Percentiles rank a stretch among this genome's conserved stretches.
Conservation (phyloP, 2,797 vertebrate species). For the Rhyacichthys aspro region DNA sequence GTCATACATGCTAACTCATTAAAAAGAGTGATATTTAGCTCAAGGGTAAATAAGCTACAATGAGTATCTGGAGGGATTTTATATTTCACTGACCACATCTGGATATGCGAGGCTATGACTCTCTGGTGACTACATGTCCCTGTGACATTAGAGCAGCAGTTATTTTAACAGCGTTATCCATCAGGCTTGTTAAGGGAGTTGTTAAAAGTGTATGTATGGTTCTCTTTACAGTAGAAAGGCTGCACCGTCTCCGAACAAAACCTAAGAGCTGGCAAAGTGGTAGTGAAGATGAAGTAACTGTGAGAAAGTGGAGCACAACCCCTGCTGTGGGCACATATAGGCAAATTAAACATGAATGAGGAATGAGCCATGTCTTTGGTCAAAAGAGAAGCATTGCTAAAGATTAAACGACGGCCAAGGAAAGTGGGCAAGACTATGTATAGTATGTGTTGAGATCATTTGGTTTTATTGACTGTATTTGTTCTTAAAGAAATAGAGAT, state of each 20-base stretch:
- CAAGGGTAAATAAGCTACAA: too few relatives aligned
- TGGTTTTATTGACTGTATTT: conserved; percentile 14
- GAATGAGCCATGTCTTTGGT: conserved; percentile 2
- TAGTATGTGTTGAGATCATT: background rate
- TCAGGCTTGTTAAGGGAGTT: conserved; percentile 27
- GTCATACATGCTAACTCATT: background rate
- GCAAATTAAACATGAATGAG: conserved; percentile 24
- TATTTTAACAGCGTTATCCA: background rate
- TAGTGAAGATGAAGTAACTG: conserved; percentile 24
- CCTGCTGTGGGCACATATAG: conserved; percentile 34
- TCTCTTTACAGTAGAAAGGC: conserved; percentile 1
- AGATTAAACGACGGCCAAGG: background rate
- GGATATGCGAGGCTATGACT: background rate
- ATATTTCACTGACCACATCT: too few relatives aligned
- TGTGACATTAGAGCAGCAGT: conserved; percentile 28
- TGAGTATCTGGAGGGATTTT: conserved; percentile 19
- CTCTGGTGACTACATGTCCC: conserved; percentile 39
- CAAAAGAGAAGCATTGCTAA: background rate
- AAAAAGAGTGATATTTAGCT: background rate
- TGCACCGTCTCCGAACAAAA: conserved; percentile 15
- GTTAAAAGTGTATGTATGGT: conserved; percentile 2
- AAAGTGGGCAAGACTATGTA: conserved; percentile 13
- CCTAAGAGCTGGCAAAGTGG: conserved; percentile 10
- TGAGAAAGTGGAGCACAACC: conserved; percentile 48
- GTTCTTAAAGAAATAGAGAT: conserved; percentile 33